Evolutionary conservation across 2,113 vertebrate species (phyloP).

Genomic region (Varanus komodoensis): DNA sequence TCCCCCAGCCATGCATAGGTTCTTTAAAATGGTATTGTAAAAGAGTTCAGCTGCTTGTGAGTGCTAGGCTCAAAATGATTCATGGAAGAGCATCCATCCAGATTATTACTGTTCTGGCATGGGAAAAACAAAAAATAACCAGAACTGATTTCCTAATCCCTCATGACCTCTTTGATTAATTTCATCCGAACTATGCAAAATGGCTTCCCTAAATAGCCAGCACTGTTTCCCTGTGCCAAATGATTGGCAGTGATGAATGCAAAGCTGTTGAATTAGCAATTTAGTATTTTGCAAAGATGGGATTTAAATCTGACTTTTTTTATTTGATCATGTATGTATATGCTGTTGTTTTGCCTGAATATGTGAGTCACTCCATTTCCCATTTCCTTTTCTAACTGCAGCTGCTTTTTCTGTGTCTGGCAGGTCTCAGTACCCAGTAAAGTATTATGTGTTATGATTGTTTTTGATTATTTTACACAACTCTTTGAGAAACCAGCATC

Average conservation of each 20-base stretch:
- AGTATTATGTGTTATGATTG: too few species aligned
- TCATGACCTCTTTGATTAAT: conserved; percentile 65
- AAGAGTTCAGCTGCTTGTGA: not conserved
- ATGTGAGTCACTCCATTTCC: conserved; percentile 45
- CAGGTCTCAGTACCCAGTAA: too few species aligned
- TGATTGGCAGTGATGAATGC: conserved; percentile 50
- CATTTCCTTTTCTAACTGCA: conserved; percentile 32
- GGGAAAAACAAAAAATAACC: conserved; percentile 43
- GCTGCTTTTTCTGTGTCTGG: conserved; percentile 28
- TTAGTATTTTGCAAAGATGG: conserved; percentile 46
- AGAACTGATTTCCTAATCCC: conserved; percentile 59
- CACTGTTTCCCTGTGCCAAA: conserved; percentile 43
- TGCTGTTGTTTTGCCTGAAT: conserved; percentile 52
- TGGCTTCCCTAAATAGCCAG: conserved; percentile 52
- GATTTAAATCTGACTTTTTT: conserved; percentile 64
- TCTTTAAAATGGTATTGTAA: not conserved
- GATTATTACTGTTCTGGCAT: conserved; percentile 53
- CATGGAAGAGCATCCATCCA: conserved; percentile 64
- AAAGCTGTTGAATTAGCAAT: conserved; percentile 59
- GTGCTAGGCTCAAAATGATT: conserved; percentile 17
- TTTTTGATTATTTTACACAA: too few species aligned
- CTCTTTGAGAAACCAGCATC: too few species aligned
- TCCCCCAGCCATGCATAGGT: not conserved
- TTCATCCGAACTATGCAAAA: conserved; percentile 63
- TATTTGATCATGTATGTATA: conserved; percentile 37